Conservation (phyloP, 2,113 vertebrate genomes). For the Dolichallabes microphthalmus region DNA sequence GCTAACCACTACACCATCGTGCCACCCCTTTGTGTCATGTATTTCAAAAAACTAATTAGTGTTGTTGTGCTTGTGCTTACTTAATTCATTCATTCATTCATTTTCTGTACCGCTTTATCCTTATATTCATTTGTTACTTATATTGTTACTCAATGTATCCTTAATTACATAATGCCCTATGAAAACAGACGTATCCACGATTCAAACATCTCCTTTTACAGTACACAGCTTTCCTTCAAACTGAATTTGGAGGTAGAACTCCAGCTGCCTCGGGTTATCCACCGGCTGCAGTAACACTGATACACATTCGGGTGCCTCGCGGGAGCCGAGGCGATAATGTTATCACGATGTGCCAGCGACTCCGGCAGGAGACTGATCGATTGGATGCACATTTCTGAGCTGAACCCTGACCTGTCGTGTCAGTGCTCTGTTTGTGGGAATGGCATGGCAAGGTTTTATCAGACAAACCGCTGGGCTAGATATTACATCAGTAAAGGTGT, state of each 20-base stretch:
- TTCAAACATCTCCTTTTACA: conserved; percentile 4
- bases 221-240: neutral
- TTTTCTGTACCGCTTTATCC: too few relatives aligned
- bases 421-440: neutral
- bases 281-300: conserved; percentile 17
- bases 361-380: conserved; percentile 44
- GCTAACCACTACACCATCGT: too few relatives aligned
- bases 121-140: too few relatives aligned
- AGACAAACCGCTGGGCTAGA: neutral
- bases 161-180: too few relatives aligned
- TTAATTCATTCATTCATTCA: too few relatives aligned
- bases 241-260: conserved; percentile 17
- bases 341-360: conserved; percentile 20
- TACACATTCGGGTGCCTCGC: conserved; percentile 34
- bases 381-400: conserved; percentile 55
- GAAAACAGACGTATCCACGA: neutral
- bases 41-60: too few relatives aligned
- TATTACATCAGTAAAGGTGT: neutral
- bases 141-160: too few relatives aligned
- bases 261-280: conserved; percentile 29
- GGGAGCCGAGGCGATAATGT: conserved; percentile 44
- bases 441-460: neutral
- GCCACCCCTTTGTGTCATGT: too few relatives aligned
- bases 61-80: too few relatives aligned
- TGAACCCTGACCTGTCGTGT: conserved; percentile 59